A percentile compares a stretch with the other conserved stretches of the same genome.
These are phyloP conservation scores for Eudasyphora cyanicolor DNA, from an alignment of 2,888 invertebrate genomes.

Conservation along the genomic window DNA sequence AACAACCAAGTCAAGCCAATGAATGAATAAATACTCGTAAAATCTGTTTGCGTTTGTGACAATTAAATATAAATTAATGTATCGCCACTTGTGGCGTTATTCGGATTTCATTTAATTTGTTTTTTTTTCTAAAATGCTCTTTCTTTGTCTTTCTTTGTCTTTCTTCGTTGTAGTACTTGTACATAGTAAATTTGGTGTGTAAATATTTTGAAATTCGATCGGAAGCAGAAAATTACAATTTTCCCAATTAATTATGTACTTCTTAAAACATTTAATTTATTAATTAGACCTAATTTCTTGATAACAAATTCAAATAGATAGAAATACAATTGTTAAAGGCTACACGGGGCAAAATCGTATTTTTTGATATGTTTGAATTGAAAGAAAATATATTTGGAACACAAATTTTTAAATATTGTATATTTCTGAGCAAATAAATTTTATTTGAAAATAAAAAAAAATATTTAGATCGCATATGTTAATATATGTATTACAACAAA, in stretches of 20 bases:
- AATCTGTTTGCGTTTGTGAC: conserved; percentile 71
- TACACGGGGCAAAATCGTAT: no score
- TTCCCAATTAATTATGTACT: conserved; percentile 28
- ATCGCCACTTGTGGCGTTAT: conserved; percentile 47
- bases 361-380: no score
- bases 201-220: conserved; percentile 52
- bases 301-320: no score
- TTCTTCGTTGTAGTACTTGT: neutral
- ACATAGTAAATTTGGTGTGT: no score
- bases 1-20: no score
- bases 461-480: no score
- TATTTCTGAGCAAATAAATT: no score
- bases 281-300: neutral
- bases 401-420: no score
- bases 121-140: neutral
- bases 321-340: no score
- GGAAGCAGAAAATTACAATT: conserved; percentile 33
- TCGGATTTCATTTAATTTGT: neutral
- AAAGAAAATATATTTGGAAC: no score
- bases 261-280: neutral
- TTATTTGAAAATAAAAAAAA: no score
- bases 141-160: neutral
- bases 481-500: no score
- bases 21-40: conserved; percentile 6
- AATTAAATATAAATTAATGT: conserved; percentile 77